phyloP scores from a whole-genome alignment of 2,888 invertebrate species.

The Eueremaeus valkanovi region DNA sequence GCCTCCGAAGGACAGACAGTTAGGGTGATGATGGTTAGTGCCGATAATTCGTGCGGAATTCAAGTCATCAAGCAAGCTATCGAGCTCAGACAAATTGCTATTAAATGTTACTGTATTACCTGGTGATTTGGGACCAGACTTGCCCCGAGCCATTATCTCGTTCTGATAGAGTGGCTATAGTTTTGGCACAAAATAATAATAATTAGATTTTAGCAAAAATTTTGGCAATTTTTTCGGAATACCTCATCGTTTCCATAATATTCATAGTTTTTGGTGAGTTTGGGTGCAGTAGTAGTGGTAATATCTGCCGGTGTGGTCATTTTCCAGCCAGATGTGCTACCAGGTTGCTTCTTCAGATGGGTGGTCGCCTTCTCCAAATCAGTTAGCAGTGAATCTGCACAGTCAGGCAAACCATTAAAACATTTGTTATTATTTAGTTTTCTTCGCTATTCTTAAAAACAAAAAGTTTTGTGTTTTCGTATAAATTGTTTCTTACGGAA shows the following conservation, averaged over 20 bases:
- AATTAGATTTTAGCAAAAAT: not conserved
- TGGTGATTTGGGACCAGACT: slow-evolving; percentile 25
- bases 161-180: slow-evolving; percentile 39
- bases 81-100: slow-evolving; percentile 77
- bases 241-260: slow-evolving; percentile 40
- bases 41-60: slow-evolving; percentile 58
- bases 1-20: not conserved
- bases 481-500: not conserved
- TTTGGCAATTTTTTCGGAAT: not conserved
- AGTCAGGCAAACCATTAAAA: not conserved
- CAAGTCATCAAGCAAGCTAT: slow-evolving; percentile 83
- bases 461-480: not conserved
- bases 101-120: not conserved
- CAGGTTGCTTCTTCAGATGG: slow-evolving; percentile 56
- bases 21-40: slow-evolving; percentile 12
- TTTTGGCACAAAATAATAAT: not conserved
- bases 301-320: slow-evolving; percentile 28
- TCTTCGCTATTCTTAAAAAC: too few relatives aligned
- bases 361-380: slow-evolving; percentile 89
- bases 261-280: slow-evolving; percentile 37
- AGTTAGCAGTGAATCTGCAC: slow-evolving; percentile 85
- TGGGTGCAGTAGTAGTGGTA: slow-evolving; percentile 15
- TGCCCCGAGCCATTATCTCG: slow-evolving; percentile 23
- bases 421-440: not conserved
- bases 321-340: slow-evolving; percentile 35